Conservation (phyloP, 2,113 vertebrate species). For the Corvus cornix region DNA sequence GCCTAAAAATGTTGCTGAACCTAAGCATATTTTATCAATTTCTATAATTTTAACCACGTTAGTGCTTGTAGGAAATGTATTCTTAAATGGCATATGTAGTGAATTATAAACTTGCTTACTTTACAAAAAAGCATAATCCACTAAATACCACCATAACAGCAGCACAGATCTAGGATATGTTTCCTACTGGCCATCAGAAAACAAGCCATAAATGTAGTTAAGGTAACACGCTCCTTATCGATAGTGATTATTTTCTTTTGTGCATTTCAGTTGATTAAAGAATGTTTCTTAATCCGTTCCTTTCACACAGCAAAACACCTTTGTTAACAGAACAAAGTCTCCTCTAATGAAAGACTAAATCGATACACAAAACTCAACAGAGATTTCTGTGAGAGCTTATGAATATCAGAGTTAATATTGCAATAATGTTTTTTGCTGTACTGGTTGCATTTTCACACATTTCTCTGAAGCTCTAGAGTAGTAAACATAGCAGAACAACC, state of each 20-base stretch:
- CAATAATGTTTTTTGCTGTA: not conserved
- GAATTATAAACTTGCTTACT: constrained; percentile 21
- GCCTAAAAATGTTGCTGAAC: constrained; percentile 37
- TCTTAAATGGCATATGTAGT: not conserved
- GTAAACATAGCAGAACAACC: not conserved
- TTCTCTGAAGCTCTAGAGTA: not conserved
- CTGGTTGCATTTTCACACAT: not conserved
- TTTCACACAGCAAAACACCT: not conserved
- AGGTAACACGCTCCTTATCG: not conserved
- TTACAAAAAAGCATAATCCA: not conserved
- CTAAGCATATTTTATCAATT: constrained; percentile 20
- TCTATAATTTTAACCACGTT: constrained; percentile 13
- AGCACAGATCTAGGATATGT: not conserved
- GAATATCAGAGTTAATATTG: constrained; percentile 14
- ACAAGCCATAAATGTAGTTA: not conserved
- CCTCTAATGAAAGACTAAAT: not conserved
- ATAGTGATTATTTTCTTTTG: not conserved
- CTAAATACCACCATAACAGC: not conserved
- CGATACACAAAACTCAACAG: not conserved
- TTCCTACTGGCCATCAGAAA: not conserved
- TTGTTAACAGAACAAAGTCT: not conserved
- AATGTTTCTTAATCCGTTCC: not conserved
- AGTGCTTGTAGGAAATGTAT: not conserved
- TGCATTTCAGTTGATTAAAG: not conserved
- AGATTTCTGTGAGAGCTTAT: not conserved